A percentile compares a stretch with the other conserved stretches of the same genome.
Conservation (phyloP, 2,888 invertebrate genomes). For the Galerucella pusilla region DNA sequence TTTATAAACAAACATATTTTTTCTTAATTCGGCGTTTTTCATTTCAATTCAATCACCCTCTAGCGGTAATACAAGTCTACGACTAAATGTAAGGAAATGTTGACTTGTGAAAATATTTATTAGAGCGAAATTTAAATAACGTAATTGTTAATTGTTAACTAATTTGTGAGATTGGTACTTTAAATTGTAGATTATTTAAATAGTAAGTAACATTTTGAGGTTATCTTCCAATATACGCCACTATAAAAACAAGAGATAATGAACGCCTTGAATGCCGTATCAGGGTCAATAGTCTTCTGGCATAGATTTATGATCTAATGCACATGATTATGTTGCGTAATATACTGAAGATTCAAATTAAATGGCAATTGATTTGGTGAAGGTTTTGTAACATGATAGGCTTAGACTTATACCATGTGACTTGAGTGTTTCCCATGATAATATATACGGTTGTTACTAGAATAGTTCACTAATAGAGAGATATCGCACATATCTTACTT, state of each 20-base stretch:
- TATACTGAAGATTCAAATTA: background rate
- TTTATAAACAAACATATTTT: no score
- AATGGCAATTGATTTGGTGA: conserved; percentile 8
- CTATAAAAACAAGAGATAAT: conserved; percentile 2
- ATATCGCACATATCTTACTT: no score
- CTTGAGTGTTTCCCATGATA: no score
- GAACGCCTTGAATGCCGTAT: background rate
- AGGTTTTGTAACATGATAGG: background rate
- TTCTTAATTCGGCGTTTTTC: no score
- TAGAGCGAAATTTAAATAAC: no score
- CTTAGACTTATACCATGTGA: no score
- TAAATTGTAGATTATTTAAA: background rate
- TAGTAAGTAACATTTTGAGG: background rate
- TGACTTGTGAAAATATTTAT: no score
- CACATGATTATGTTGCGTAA: background rate
- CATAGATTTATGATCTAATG: background rate
- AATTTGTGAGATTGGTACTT: background rate
- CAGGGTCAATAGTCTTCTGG: conserved; percentile 1
- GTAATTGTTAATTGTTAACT: conserved; percentile 12
- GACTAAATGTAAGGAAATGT: no score
- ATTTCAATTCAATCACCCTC: no score
- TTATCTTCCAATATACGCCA: background rate
- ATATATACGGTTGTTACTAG: no score
- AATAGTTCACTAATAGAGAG: no score
- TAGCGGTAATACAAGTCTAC: no score